A percentile compares a stretch with the other conserved stretches of the same genome.
Evolutionary conservation across 2,888 invertebrate species (phyloP).

Genomic region (Thelaira solivaga): DNA sequence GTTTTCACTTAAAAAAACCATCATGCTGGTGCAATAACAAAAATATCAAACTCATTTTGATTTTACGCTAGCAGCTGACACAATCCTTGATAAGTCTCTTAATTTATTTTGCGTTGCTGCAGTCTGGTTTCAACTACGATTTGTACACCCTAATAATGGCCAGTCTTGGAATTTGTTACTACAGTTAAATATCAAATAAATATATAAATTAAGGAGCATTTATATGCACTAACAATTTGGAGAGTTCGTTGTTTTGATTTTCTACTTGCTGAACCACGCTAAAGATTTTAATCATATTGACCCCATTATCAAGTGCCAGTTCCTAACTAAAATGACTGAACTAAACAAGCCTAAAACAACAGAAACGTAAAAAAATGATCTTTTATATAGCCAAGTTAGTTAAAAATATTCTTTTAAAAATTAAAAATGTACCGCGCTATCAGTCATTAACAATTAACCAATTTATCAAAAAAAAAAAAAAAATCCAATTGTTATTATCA

Average conservation of each 20-base stretch:
- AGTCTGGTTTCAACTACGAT: too few relatives aligned
- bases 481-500: conserved; percentile 4
- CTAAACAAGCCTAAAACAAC: not conserved
- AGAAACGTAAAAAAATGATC: not conserved
- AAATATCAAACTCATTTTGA: too few relatives aligned
- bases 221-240: too few relatives aligned
- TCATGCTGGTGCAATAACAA: too few relatives aligned
- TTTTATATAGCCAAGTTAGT: not conserved
- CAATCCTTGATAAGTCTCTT: too few relatives aligned
- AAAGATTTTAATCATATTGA: conserved; percentile 34
- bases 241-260: not conserved
- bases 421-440: conserved; percentile 4
- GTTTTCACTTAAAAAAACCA: too few relatives aligned
- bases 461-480: conserved; percentile 11
- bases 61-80: too few relatives aligned
- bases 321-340: conserved; percentile 11
- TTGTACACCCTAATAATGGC: too few relatives aligned
- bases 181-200: too few relatives aligned
- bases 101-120: too few relatives aligned
- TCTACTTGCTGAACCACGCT: not conserved
- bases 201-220: too few relatives aligned
- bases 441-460: conserved; percentile 44
- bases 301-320: conserved; percentile 21
- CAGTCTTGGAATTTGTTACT: too few relatives aligned
- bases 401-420: conserved; percentile 6